These are phyloP conservation scores for Dorcus hopei DNA, from an alignment of 2,888 invertebrate genomes.

Conservation along the genomic window DNA sequence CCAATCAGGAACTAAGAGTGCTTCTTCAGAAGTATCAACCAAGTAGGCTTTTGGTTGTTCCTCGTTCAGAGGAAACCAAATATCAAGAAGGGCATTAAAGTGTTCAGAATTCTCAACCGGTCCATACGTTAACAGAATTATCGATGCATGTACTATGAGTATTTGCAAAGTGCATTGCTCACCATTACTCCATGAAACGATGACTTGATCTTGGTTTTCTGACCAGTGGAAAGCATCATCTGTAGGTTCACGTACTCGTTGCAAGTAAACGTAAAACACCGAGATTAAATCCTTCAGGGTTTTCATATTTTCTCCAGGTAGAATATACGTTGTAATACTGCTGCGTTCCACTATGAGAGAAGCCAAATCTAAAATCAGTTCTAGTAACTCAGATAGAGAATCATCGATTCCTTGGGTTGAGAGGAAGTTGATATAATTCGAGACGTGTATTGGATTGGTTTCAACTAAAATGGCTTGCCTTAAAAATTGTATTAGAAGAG, in stretches of 20 bases:
- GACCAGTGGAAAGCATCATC: slow-evolving; percentile 62
- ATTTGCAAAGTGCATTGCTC: slow-evolving; percentile 75
- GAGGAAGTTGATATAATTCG: slow-evolving; percentile 82
- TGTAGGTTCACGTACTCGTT: slow-evolving; percentile 65
- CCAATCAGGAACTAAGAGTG: slow-evolving; percentile 88
- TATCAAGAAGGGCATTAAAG: slow-evolving; percentile 58
- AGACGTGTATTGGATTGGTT: slow-evolving; percentile 77
- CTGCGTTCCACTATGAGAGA: slow-evolving; percentile 89
- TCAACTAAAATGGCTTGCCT: slow-evolving; percentile 88
- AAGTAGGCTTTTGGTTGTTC: slow-evolving; percentile 76
- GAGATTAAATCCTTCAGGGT: slow-evolving; percentile 69
- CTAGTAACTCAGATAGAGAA: slow-evolving; percentile 64
- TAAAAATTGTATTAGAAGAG: slow-evolving; percentile 68
- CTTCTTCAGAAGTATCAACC: slow-evolving; percentile 77
- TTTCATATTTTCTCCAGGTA: slow-evolving; percentile 47
- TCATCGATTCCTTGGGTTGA: slow-evolving; percentile 69
- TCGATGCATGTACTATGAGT: slow-evolving; percentile 78
- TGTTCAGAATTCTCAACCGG: slow-evolving; percentile 49
- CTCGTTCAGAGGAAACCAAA: slow-evolving; percentile 78
- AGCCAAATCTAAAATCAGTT: slow-evolving; percentile 76
- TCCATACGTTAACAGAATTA: slow-evolving; percentile 74
- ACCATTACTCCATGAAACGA: slow-evolving; percentile 74
- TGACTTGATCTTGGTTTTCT: slow-evolving; percentile 71
- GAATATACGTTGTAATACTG: slow-evolving; percentile 71
- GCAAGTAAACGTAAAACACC: slow-evolving; percentile 73